These are phyloP conservation scores for Tillus elongatus DNA, from an alignment of 2,888 invertebrate genomes.

Conservation along the genomic window DNA sequence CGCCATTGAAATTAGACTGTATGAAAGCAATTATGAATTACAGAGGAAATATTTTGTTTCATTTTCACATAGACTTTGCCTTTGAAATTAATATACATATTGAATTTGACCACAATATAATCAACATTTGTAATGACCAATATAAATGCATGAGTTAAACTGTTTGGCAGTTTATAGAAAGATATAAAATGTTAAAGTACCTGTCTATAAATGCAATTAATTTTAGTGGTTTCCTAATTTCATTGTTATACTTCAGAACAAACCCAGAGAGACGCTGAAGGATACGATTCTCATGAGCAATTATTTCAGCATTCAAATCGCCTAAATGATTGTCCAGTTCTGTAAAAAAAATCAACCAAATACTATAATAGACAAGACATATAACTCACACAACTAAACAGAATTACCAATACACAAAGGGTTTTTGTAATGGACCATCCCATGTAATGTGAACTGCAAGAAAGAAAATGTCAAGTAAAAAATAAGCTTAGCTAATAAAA, in stretches of 20 bases:
- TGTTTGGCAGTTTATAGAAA: conserved; percentile 1
- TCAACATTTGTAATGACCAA: too few species aligned
- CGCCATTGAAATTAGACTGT: conserved; percentile 40
- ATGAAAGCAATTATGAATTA: too few species aligned
- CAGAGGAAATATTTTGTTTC: too few species aligned
- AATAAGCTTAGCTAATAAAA: too few species aligned
- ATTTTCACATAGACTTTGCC: too few species aligned
- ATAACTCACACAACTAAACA: conserved; percentile 10
- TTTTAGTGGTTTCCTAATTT: conserved; percentile 34
- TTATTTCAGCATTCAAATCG: conserved; percentile 69
- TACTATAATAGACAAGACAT: conserved; percentile 9
- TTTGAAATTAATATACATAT: too few species aligned
- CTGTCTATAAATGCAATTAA: conserved; percentile 35
- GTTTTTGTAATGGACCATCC: conserved; percentile 38
- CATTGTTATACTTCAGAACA: conserved; percentile 32
- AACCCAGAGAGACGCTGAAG: conserved; percentile 43
- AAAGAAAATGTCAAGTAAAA: conserved; percentile 9
- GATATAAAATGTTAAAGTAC: too few species aligned
- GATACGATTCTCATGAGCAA: conserved; percentile 70
- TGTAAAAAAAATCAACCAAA: conserved; percentile 31
- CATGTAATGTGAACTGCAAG: conserved; percentile 35
- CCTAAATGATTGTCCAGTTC: conserved; percentile 71
- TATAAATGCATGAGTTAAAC: too few species aligned
- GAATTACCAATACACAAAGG: conserved; percentile 37
- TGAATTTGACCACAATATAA: too few species aligned